Conservation (phyloP, 2,797 vertebrate genomes). For the Botia almorhae region DNA sequence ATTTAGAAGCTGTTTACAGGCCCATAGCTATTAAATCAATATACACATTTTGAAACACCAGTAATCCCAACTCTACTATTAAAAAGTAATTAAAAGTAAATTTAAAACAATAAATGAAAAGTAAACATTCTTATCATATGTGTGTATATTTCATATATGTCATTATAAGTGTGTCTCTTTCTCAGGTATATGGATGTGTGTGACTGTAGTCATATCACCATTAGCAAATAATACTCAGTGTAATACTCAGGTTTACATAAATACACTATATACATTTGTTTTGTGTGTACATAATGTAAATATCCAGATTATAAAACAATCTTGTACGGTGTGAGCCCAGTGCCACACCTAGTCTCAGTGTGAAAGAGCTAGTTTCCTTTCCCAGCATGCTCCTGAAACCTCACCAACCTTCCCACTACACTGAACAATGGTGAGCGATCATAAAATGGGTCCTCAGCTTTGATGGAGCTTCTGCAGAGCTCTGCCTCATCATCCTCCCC, state of each 20-base stretch:
- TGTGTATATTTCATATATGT: not conserved
- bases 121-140: not conserved
- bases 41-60: not conserved
- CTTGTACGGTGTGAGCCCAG: not conserved
- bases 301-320: not conserved
- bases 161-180: not conserved
- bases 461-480: conserved; percentile 80
- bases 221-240: not conserved
- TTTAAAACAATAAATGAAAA: too few species aligned
- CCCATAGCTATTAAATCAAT: not conserved
- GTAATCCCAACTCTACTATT: too few species aligned
- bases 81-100: not conserved
- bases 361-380: conserved; percentile 98
- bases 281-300: not conserved
- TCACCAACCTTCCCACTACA: conserved; percentile 99
- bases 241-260: not conserved
- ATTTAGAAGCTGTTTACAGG: not conserved
- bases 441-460: conserved; percentile 99
- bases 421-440: conserved; percentile 99
- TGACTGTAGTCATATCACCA: not conserved
- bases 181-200: not conserved
- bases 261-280: not conserved
- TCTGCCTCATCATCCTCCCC: conserved; percentile 74
- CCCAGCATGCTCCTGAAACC: conserved; percentile 95
- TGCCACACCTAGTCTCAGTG: conserved; percentile 78